Base-by-base conservation (phyloP, 2,113 vertebrate genomes). In the Vimba vimba region DNA sequence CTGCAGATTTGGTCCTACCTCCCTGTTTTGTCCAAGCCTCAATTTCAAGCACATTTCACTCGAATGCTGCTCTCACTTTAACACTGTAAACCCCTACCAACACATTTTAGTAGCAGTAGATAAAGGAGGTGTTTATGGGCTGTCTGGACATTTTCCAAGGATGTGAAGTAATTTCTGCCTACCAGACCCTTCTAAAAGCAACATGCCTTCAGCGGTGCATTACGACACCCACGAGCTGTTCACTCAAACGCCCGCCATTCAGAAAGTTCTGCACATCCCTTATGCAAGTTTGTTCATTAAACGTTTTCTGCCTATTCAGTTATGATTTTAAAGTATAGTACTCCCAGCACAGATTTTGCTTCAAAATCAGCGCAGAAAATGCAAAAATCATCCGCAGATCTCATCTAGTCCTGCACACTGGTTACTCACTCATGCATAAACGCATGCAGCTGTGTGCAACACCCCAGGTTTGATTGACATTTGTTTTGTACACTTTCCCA, bases 121-220 rank as follows among this genome's bases (percentile, higher is more conserved):
- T 79, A 57, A 79, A 62, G 77, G 85, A 73, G 69, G 59, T 79
- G 57, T 78, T 83, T 83, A 86, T 83, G 57, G 87, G 17, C 74
- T 66, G 55, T 52, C 30, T 52, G 33, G 62, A 83, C 62, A 79
- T 66, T 86, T 88, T 57, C 85, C 81, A 86, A 55, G 79, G n/a
- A 86, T 86, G 77, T 86, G 74, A 23, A 77, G 77, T 71, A 8
- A 33, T 50, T 52, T 59, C 73, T 60, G 57, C 47, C 69, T 84
- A 86, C 85, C 60, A 86, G 82, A 84, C 13, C 64, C 52, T 52
- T 55, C 64, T 45, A 59, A 74, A 75, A 55, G 52, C 43, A 79
- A 69, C 43, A 27, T 27, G 27, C 27, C 27, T 27, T 27, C 27
- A 79, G 19, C 30, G 43, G 59, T 39, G 52, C 52, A 36, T 79